These are phyloP conservation scores for Calcarius lapponicus DNA, from an alignment of 2,797 vertebrate genomes.

Conservation along the genomic window DNA sequence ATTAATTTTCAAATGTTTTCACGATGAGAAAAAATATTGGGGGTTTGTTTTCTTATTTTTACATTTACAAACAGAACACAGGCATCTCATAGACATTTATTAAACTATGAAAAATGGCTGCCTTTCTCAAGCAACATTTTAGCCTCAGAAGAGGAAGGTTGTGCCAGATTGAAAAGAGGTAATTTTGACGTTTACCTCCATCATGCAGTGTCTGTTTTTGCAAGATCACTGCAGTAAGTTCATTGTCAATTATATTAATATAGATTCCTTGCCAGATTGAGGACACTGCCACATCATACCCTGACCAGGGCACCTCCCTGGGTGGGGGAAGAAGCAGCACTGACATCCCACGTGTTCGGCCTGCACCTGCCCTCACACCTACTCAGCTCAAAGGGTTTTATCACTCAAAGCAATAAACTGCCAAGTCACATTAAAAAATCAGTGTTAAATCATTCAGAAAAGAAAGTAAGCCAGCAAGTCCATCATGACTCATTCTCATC, in stretches of 20 bases:
- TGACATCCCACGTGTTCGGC: not conserved
- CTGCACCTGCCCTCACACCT: not conserved
- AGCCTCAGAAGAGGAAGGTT: not conserved
- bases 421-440: not conserved
- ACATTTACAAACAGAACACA: not conserved
- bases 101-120: accelerated
- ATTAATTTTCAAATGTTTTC: not conserved
- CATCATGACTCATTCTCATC: not conserved
- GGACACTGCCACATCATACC: not conserved
- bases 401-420: not conserved
- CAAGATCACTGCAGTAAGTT: not conserved
- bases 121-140: not conserved
- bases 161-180: not conserved
- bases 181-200: not conserved
- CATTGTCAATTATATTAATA: not conserved
- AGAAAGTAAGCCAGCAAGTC: not conserved
- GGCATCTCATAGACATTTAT: not conserved
- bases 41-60: not conserved
- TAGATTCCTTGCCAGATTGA: not conserved
- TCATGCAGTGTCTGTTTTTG: not conserved
- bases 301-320: not conserved
- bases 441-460: not conserved
- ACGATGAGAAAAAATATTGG: not conserved
- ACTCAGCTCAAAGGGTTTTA: not conserved
- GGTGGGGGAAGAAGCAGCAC: not conserved